Conservation (phyloP, 2,797 vertebrate genomes). For the Geotria australis region DNA sequence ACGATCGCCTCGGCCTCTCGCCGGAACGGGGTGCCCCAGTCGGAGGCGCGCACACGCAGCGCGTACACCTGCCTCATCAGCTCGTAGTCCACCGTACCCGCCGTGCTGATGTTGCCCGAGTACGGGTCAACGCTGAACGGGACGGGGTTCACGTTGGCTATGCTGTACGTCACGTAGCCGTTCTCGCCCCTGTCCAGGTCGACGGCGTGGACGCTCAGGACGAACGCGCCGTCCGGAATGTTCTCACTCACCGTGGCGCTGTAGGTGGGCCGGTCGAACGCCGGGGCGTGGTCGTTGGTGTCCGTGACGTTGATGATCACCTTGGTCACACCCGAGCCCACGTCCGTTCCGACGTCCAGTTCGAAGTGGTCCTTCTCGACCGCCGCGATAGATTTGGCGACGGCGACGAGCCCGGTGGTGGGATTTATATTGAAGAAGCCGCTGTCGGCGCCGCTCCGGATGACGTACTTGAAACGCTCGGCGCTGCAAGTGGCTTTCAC, state of each 20-base stretch:
- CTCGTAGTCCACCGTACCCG: constrained; percentile 67
- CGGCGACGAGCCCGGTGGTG: constrained; percentile 64
- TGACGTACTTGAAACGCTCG: constrained; percentile 41
- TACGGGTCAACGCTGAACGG: constrained; percentile 81
- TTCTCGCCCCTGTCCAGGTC: constrained; percentile 71
- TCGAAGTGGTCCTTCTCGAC: constrained; percentile 30
- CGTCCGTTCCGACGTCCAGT: constrained; percentile 46
- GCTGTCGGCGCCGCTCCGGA: constrained; percentile 35
- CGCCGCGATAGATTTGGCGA: constrained; percentile 34
- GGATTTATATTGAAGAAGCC: constrained; percentile 38
- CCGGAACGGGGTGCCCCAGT: constrained; percentile 76
- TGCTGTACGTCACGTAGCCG: constrained; percentile 83
- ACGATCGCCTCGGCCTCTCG: constrained; percentile 61
- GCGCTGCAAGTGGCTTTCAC: constrained; percentile 43
- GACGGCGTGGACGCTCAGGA: constrained; percentile 38
- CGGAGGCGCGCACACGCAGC: constrained; percentile 57
- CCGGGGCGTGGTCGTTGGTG: constrained; percentile 59
- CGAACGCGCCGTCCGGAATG: constrained; percentile 33
- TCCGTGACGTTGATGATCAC: constrained; percentile 48
- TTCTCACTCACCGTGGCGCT: constrained; percentile 67
- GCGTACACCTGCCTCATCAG: constrained; percentile 82
- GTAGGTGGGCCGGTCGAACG: constrained; percentile 66
- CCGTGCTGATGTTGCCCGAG: constrained; percentile 51
- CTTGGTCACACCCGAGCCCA: constrained; percentile 39
- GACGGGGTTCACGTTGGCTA: constrained; percentile 44